Percentiles rank a stretch among this genome's conserved stretches.
Conservation (phyloP, 2,797 vertebrate genomes). For the Mionectes olivaceus region DNA sequence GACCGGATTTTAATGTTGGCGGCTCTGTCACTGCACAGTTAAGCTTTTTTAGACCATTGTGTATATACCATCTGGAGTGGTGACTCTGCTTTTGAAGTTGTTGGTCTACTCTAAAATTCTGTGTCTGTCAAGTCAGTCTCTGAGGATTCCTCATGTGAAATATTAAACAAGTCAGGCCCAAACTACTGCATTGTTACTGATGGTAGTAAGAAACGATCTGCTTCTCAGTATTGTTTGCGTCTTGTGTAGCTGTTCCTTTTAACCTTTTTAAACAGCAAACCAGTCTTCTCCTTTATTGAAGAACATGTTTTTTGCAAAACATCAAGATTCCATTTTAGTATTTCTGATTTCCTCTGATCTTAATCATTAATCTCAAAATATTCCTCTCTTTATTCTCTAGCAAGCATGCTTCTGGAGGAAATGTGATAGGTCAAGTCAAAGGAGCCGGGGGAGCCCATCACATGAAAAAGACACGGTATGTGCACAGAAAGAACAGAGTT, state of each 20-base stretch:
- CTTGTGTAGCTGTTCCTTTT: not conserved
- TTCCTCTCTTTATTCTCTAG: not conserved
- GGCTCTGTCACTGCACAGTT: not conserved
- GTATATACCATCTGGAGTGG: not conserved
- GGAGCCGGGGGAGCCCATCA: not conserved
- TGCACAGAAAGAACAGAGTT: not conserved
- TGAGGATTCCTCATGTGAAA: not conserved
- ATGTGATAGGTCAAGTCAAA: not conserved
- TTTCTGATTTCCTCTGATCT: not conserved
- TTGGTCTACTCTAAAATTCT: not conserved
- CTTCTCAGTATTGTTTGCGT: not conserved
- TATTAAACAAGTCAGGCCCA: not conserved
- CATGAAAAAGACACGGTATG: accelerated
- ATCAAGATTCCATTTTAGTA: not conserved
- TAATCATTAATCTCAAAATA: not conserved
- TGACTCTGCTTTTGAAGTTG: not conserved
- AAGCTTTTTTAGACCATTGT: not conserved
- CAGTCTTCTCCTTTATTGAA: not conserved
- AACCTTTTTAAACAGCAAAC: not conserved
- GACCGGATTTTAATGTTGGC: not conserved
- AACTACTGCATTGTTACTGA: not conserved
- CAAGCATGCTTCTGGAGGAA: not conserved
- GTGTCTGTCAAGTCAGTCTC: constrained; percentile 2
- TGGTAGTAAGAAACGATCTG: not conserved
- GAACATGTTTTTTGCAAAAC: accelerated